Evolutionary conservation across 2,113 vertebrate species (phyloP), one percentile per base, ranked within the genome.

Genomic region (Festucalex cinctus): DNA sequence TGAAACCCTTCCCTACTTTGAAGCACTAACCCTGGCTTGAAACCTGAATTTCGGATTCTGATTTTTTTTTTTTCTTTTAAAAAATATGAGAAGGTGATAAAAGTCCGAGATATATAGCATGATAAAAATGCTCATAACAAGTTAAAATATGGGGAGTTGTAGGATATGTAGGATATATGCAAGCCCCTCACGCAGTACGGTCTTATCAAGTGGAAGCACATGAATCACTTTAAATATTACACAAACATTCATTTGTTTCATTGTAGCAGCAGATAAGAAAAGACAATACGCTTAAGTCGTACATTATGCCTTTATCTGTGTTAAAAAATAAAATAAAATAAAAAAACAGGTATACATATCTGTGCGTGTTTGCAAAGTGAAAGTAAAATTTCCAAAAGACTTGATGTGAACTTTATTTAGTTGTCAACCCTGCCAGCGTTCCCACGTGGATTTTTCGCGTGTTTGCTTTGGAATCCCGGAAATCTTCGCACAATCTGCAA

Each of bases 401-500:
- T 58, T 26, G 69, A 49, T 66, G 70, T 53, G 69, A 73, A 82
- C 75, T 77, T 77, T 78, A 58, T 80, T 77, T 71, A 66, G 61
- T 68, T 80, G 57, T 9, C 37, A 48, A 43, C 61, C 67, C 69
- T 69, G 74, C 63, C 71, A 69, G 70, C 64, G 53, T 68, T 68
- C 79, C 80, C 79, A 79, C 76, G 81, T 86, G 73, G 76, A 88
- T 76, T 75, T 84, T 86, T 80, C 77, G 71, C 80, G 84, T 83
- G 81, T 86, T 85, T 85, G 71, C 73, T 67, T 75, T 70, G 65
- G 67, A 83, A 85, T 82, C 80, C 77, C 65, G 65, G 36, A 77
- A 87, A 88, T 78, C 77, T 68, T 65, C 17, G 19, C 75, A 81
- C 75, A 64, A 77, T 85, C 80, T 61, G 72, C 77, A 74, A 73